Conservation (phyloP, 2,113 vertebrate species). For the Carassius carassius region DNA sequence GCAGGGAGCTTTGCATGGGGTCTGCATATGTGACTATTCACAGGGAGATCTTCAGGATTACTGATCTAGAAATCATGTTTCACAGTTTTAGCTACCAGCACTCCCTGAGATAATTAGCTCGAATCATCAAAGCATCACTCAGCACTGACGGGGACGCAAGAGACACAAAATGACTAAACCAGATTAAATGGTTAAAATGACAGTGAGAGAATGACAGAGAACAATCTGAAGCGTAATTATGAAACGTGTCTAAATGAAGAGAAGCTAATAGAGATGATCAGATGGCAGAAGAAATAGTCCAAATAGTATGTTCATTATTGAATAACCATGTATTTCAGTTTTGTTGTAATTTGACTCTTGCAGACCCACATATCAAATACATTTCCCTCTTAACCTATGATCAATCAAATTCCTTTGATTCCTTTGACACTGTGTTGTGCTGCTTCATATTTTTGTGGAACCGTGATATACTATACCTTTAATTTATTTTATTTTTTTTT, state of each 20-base stretch:
- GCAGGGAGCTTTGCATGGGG: background rate
- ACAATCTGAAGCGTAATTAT: background rate
- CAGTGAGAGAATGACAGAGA: background rate
- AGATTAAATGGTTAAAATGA: background rate
- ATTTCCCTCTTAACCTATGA: background rate
- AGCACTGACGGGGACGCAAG: background rate
- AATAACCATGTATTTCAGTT: background rate
- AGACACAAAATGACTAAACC: background rate
- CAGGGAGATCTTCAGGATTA: background rate
- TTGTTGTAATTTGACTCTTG: background rate
- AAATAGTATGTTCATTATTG: background rate
- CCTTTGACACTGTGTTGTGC: too few species aligned
- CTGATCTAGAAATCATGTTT: background rate
- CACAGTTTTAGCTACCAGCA: background rate
- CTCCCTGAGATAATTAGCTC: background rate
- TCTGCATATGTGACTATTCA: background rate
- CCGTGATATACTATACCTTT: too few species aligned
- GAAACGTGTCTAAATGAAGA: background rate
- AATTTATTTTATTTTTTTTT: too few species aligned
- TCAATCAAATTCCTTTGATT: background rate
- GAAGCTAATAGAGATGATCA: background rate
- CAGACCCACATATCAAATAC: background rate
- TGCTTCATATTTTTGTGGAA: too few species aligned
- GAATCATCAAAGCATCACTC: constrained; percentile 13
- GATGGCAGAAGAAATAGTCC: background rate